Evolutionary conservation across 2,888 invertebrate genomes (phyloP).

Genomic region (Stenchaetothrips biformis): DNA sequence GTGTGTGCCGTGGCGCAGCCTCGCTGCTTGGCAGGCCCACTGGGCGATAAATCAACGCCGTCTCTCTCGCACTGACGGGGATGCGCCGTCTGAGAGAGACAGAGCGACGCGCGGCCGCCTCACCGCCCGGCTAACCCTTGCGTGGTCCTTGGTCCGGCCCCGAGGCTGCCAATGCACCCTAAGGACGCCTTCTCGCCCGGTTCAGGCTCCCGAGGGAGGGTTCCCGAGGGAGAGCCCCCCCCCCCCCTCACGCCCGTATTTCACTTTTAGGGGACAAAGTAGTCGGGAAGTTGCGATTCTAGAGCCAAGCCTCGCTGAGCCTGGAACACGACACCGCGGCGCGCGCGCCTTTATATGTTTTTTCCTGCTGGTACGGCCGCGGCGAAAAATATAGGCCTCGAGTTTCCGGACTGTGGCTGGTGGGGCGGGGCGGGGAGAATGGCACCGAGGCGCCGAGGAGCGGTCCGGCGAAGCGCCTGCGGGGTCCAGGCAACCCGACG

Average conservation of each 20-base stretch:
- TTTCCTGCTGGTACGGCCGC: background rate
- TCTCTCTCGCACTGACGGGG: background rate
- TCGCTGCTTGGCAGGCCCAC: conserved; percentile 2
- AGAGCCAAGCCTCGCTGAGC: background rate
- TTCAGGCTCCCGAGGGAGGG: background rate
- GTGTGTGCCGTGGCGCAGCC: background rate
- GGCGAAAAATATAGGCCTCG: background rate
- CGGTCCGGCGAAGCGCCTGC: too few relatives aligned
- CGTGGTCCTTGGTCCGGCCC: background rate
- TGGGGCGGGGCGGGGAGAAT: background rate
- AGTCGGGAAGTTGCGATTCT: conserved; percentile 13
- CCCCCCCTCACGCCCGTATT: background rate
- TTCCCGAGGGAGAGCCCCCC: background rate
- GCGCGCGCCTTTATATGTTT: background rate
- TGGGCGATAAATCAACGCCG: background rate
- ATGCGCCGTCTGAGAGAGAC: background rate
- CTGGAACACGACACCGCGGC: background rate
- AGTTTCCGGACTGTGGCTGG: background rate
- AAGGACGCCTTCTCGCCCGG: background rate
- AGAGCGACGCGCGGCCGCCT: background rate
- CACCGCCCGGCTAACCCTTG: background rate
- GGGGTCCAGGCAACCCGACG: too few relatives aligned
- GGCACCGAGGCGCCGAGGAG: too few relatives aligned
- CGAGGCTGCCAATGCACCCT: background rate
- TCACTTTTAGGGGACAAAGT: conserved; percentile 23